These are phyloP conservation scores for Cosmia trapezina DNA, from an alignment of 2,888 invertebrate genomes.

Conservation along the genomic window DNA sequence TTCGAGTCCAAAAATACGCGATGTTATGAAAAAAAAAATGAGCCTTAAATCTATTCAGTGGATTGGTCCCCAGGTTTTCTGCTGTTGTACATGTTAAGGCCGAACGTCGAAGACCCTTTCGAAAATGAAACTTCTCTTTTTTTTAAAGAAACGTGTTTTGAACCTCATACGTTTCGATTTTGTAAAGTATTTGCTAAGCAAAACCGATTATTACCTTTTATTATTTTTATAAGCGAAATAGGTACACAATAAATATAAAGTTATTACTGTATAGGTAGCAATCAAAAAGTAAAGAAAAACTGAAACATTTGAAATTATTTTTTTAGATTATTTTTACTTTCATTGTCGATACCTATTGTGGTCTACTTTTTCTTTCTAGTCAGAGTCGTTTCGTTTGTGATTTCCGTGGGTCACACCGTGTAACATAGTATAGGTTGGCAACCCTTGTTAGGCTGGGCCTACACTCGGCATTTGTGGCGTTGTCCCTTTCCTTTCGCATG, in stretches of 20 bases:
- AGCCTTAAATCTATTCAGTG: not conserved
- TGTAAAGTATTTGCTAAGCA: not conserved
- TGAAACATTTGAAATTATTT: not conserved
- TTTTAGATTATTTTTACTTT: not conserved
- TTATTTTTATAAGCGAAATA: not conserved
- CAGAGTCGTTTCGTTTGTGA: not conserved
- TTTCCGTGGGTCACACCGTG: not conserved
- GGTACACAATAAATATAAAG: not conserved
- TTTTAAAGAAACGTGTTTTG: not conserved
- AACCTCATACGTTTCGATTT: not conserved
- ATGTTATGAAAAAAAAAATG: not conserved
- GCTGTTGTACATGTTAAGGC: not conserved
- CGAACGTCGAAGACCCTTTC: not conserved
- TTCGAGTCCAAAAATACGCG: not conserved
- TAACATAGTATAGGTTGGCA: conserved; percentile 11
- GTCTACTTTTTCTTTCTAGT: not conserved
- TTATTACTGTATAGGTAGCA: not conserved
- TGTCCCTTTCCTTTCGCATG: conserved; percentile 67
- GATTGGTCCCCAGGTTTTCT: not conserved
- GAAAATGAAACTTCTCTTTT: not conserved
- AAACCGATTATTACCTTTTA: not conserved
- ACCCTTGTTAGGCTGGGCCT: conserved; percentile 62
- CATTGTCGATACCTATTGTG: no score
- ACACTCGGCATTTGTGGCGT: conserved; percentile 63
- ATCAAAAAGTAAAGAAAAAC: not conserved